Conservation (phyloP, 2,888 invertebrate genomes). For the Spatulosminthurus flaviceps region DNA sequence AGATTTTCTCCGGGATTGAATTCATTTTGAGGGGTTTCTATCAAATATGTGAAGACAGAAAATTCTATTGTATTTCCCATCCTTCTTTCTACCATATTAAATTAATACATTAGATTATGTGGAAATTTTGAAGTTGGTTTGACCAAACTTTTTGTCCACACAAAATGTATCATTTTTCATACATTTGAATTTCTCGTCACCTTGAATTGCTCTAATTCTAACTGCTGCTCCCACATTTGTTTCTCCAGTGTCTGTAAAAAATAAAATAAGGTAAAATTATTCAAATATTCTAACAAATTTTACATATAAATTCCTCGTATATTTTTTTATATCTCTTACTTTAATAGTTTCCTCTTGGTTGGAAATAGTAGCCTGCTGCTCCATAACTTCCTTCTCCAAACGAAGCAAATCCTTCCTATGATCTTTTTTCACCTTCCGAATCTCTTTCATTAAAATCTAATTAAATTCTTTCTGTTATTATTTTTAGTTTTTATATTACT, state of each 20-base stretch:
- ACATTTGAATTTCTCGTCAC: not conserved
- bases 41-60: too few species aligned
- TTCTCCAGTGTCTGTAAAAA: constrained; percentile 2
- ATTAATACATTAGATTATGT: too few species aligned
- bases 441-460: not conserved
- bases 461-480: too few species aligned
- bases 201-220: not conserved
- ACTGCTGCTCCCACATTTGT: not conserved
- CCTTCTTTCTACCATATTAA: too few species aligned
- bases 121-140: too few species aligned
- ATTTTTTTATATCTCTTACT: constrained; percentile 9
- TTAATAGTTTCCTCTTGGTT: not conserved
- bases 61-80: not conserved
- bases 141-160: too few species aligned
- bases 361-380: not conserved
- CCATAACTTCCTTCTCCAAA: constrained; percentile 1
- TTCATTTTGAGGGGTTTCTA: not conserved
- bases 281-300: too few species aligned
- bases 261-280: too few species aligned
- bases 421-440: not conserved
- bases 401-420: constrained; percentile 11
- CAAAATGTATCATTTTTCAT: too few species aligned
- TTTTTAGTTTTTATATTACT: too few species aligned
- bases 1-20: not conserved
- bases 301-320: not conserved